Evolutionary conservation across 2,797 vertebrate genomes (phyloP), one percentile per base, ranked within the genome.

Genomic region (Discoglossus pictus): DNA sequence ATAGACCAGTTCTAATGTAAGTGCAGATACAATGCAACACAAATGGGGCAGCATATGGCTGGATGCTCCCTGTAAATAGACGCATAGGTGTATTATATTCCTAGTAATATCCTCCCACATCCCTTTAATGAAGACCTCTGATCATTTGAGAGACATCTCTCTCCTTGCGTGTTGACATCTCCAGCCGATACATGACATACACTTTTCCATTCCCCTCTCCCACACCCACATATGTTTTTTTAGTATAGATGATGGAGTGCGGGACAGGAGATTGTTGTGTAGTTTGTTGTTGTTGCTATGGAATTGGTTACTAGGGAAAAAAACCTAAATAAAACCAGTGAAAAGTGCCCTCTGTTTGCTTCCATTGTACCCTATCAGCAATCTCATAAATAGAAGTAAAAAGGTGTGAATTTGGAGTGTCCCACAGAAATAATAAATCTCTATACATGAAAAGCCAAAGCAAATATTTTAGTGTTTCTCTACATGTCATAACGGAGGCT

Each of bases 131-230:
- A 31, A 4, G 4, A 31, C 27, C 8, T 4, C 27, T 31, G 4
- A 31, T 8, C 8, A 31, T 8, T 8, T 31, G 27, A 31, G 8
- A 31, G 27, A 4, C 27, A 8, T 31, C 27, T 31, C n/a, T n/a
- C n/a, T n/a, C n/a, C n/a, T n/a, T n/a, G n/a, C n/a, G n/a, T n/a
- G n/a, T n/a, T n/a, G n/a, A n/a, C n/a, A n/a, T n/a, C n/a, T n/a
- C n/a, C n/a, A n/a, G n/a, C n/a, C n/a, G 42, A 38, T 5, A 25
- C 40, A 66, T 66, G 63, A 66, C n/a, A 31, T 58, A 42, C 20
- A 50, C 40, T 2, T 66, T 66, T 66, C 64, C 64, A 66, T 66
- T 58, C 53, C 53, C 52, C 47, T 39, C 43, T 48, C 52, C 63
- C 12, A 13, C 16, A 23, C 6, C 10, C 12, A 11, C 10, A 15